A percentile compares a stretch with the other conserved stretches of the same genome.
Evolutionary conservation across 2,113 vertebrate species (phyloP).

Genomic region (Dolichallabes microphthalmus): DNA sequence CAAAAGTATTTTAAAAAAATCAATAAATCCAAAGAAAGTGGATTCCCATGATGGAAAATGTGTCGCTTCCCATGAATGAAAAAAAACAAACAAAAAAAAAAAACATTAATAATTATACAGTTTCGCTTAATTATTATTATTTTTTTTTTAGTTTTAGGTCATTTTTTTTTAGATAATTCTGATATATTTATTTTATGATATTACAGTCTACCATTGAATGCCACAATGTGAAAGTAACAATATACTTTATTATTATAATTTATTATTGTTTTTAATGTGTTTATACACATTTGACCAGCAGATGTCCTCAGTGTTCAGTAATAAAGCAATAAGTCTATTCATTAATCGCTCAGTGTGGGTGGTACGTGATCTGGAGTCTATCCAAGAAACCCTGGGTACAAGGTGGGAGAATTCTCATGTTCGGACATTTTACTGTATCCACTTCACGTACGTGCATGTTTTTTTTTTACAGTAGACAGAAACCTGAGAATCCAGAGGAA

Average conservation of each 20-base stretch:
- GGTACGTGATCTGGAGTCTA: background rate
- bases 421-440: background rate
- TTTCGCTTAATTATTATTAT: no score
- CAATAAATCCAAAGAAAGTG: no score
- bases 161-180: background rate
- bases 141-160: no score
- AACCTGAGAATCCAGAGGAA: background rate
- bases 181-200: background rate
- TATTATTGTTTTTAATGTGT: background rate
- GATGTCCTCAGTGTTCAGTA: background rate
- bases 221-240: background rate
- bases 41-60: no score
- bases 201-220: background rate
- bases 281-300: conserved; percentile 1
- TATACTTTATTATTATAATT: background rate
- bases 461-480: background rate
- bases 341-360: background rate
- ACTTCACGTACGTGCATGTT: background rate
- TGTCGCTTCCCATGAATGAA: no score
- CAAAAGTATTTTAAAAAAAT: no score
- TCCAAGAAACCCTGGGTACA: background rate
- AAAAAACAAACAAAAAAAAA: background rate
- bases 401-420: background rate
- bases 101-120: background rate
- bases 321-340: background rate